phyloP scores from a whole-genome alignment of 2,113 vertebrate species.

The Forbesichthys agassizii region DNA sequence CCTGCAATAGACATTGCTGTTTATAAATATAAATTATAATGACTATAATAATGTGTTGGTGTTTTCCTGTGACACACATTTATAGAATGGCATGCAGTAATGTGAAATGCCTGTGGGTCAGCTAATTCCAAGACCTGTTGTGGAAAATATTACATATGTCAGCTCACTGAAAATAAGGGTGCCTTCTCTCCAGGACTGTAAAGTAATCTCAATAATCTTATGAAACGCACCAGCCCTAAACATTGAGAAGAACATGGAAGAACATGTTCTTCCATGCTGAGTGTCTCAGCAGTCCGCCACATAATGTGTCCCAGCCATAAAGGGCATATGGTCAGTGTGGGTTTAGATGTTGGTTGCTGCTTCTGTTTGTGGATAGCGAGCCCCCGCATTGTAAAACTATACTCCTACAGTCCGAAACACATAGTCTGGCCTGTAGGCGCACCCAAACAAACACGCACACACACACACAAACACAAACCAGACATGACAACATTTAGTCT shows the following conservation, averaged over 20 bases:
- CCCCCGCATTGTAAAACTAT: slow-evolving; percentile 36
- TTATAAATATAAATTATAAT: slow-evolving; percentile 35
- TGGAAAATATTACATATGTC: neutral
- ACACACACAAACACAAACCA: slow-evolving; percentile 8
- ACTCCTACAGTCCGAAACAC: slow-evolving; percentile 19
- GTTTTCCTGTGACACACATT: slow-evolving; percentile 45
- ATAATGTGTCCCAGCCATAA: neutral
- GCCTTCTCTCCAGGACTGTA: neutral
- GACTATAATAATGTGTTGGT: slow-evolving; percentile 18
- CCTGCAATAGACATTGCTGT: slow-evolving; percentile 18
- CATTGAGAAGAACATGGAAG: neutral
- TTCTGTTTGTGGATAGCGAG: slow-evolving; percentile 48
- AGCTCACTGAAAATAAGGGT: slow-evolving; percentile 20
- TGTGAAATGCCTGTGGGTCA: neutral
- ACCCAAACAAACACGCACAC: neutral
- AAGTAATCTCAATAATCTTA: too few species aligned
- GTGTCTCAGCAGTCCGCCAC: slow-evolving; percentile 11
- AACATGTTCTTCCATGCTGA: neutral
- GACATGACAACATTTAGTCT: neutral
- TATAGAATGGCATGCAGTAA: slow-evolving; percentile 31
- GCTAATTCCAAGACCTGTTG: slow-evolving; percentile 33
- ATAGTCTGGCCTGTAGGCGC: slow-evolving; percentile 3
- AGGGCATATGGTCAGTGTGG: slow-evolving; percentile 25
- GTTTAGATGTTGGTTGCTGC: slow-evolving; percentile 56
- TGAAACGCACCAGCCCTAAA: too few species aligned